Evolutionary conservation across 23 tunicate genomes (phyloP).

Genomic region (Ascidia mentula): DNA sequence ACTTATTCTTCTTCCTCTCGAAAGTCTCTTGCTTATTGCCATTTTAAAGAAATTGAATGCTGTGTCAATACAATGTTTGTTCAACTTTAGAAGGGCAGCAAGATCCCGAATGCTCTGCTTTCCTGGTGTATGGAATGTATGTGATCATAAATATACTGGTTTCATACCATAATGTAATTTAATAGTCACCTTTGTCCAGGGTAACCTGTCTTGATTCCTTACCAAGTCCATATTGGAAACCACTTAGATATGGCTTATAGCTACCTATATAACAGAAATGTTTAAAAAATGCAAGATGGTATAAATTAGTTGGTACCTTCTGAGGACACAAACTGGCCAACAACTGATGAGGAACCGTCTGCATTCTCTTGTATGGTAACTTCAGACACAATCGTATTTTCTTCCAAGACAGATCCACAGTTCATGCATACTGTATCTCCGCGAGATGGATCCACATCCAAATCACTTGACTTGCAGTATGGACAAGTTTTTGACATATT

Average conservation of each 20-base stretch:
- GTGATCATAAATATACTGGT: not conserved
- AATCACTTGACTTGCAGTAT: slow-evolving; percentile 84
- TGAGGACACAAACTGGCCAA: slow-evolving; percentile 87
- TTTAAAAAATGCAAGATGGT: not conserved
- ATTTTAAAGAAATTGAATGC: slow-evolving; percentile 83
- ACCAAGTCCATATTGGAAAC: slow-evolving; percentile 73
- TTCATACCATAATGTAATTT: not conserved
- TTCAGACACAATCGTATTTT: slow-evolving; percentile 87
- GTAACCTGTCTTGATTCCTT: slow-evolving; percentile 83
- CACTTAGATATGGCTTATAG: slow-evolving; percentile 74
- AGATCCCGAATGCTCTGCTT: slow-evolving; percentile 67
- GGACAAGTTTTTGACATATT: slow-evolving; percentile 75
- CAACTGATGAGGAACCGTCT: slow-evolving; percentile 84
- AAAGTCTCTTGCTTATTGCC: slow-evolving; percentile 81
- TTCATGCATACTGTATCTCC: slow-evolving; percentile 84
- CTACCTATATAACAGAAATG: slow-evolving; percentile 38
- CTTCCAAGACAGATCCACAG: slow-evolving; percentile 84
- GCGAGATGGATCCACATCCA: slow-evolving; percentile 80
- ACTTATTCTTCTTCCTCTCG: slow-evolving; percentile 74
- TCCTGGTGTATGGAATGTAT: too few species aligned
- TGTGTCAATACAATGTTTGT: slow-evolving; percentile 85
- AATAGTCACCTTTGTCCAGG: slow-evolving; percentile 52
- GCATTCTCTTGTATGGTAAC: slow-evolving; percentile 86
- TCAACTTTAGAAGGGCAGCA: slow-evolving; percentile 57
- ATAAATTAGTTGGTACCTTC: slow-evolving; percentile 50